phyloP scores from a whole-genome alignment of 2,113 vertebrate species.

The Bettongia penicillata region DNA sequence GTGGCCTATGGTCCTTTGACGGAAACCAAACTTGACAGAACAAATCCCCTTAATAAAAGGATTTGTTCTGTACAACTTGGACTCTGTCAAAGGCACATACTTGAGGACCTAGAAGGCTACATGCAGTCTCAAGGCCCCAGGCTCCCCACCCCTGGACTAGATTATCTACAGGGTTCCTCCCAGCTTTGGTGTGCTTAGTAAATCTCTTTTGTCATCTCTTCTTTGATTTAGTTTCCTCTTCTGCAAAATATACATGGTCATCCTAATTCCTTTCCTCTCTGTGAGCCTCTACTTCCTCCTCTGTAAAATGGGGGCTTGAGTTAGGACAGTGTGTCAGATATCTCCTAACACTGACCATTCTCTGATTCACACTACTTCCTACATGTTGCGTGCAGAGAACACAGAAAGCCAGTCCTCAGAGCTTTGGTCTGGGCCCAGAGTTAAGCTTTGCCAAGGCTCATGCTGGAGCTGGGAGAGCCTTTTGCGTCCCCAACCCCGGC shows the following conservation, averaged over 20 bases:
- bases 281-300: neutral
- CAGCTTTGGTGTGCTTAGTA: neutral
- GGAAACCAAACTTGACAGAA: too few relatives aligned
- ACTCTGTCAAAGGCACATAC: too few relatives aligned
- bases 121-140: too few relatives aligned
- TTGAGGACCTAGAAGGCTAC: too few relatives aligned
- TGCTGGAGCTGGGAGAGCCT: neutral
- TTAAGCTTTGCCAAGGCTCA: neutral
- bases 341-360: neutral
- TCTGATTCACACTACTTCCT: neutral
- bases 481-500: neutral
- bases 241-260: neutral
- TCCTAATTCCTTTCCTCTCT: neutral
- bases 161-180: neutral
- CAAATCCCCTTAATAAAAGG: too few relatives aligned
- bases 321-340: neutral
- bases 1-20: too few relatives aligned
- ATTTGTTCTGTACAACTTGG: too few relatives aligned
- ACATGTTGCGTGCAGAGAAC: neutral
- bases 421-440: conserved; percentile 12
- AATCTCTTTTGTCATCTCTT: neutral
- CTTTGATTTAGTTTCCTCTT: neutral
- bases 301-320: neutral
- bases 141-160: neutral
- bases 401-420: neutral